These are phyloP conservation scores for Limnodromus scolopaceus DNA, from an alignment of 2,797 vertebrate genomes.

Conservation along the genomic window DNA sequence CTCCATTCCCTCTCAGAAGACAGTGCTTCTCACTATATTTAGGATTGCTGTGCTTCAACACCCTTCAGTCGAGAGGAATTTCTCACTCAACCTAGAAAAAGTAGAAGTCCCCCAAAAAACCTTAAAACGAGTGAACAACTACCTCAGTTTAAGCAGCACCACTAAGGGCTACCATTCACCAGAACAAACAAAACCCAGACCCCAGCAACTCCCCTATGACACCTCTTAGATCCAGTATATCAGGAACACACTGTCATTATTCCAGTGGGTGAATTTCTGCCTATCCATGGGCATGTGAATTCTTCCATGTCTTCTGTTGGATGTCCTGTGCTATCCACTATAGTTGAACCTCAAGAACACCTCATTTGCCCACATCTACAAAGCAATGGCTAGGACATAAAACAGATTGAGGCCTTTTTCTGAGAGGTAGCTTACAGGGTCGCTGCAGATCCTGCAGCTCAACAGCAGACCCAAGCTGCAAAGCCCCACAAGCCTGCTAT, in stretches of 20 bases:
- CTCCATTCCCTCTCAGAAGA: slow-evolving; percentile 25
- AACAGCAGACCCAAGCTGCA: not conserved
- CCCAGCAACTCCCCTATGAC: not conserved
- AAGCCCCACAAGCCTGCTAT: not conserved
- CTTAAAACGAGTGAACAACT: not conserved
- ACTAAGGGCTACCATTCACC: not conserved
- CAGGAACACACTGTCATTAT: not conserved
- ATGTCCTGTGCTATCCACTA: not conserved
- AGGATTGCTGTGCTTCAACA: slow-evolving; percentile 41
- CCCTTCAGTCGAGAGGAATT: slow-evolving; percentile 13
- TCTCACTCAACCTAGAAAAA: slow-evolving; percentile 36
- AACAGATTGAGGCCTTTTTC: not conserved
- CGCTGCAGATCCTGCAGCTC: not conserved
- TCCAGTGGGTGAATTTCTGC: not conserved
- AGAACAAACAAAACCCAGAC: not conserved
- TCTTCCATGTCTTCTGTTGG: not conserved
- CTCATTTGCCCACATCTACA: not conserved
- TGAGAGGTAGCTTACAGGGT: not conserved
- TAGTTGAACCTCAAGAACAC: not conserved
- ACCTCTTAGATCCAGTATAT: not conserved
- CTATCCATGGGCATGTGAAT: not conserved
- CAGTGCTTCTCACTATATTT: slow-evolving; percentile 55
- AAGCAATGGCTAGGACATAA: not conserved
- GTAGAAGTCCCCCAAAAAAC: not conserved
- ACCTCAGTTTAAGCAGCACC: not conserved